Conservation (phyloP, 2,888 invertebrate species). For the Pristionchus fissidentatus region DNA sequence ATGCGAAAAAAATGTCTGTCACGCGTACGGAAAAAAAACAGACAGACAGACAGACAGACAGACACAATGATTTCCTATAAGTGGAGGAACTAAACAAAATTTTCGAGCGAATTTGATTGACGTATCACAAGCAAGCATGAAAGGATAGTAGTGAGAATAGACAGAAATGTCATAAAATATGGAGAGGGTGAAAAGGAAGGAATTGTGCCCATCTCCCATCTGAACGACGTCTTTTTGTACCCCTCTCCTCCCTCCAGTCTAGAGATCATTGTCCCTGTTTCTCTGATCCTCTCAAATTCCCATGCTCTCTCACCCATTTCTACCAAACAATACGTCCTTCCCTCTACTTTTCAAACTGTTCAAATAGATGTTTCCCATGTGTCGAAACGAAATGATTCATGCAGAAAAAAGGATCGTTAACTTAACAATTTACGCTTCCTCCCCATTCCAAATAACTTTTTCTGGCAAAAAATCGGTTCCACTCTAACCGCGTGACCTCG, state of each 20-base stretch:
- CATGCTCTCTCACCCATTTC: conserved; percentile 2
- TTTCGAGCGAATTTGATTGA: too few species aligned
- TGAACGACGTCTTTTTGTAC: conserved; percentile 36
- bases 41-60: too few species aligned
- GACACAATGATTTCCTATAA: too few species aligned
- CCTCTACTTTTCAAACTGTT: conserved; percentile 39
- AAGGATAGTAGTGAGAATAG: too few species aligned
- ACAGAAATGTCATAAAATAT: too few species aligned
- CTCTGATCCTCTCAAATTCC: background rate
- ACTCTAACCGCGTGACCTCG: background rate
- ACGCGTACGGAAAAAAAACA: too few species aligned
- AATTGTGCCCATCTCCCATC: conserved; percentile 6
- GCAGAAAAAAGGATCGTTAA: conserved; percentile 10
- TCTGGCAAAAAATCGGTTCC: too few species aligned
- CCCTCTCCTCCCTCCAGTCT: background rate
- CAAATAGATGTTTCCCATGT: conserved; percentile 42
- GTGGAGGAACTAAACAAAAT: too few species aligned
- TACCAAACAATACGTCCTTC: conserved; percentile 6
- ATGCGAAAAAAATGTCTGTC: too few species aligned
- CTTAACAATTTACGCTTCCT: background rate
- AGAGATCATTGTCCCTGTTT: conserved; percentile 1
- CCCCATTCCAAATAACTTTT: background rate
- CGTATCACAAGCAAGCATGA: too few species aligned
- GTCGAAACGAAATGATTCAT: conserved; percentile 29
- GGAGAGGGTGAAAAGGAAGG: background rate